Base-by-base conservation (phyloP, 37 sponge, comb jelly and placozoan genomes). In the Corticium candelabrum region DNA sequence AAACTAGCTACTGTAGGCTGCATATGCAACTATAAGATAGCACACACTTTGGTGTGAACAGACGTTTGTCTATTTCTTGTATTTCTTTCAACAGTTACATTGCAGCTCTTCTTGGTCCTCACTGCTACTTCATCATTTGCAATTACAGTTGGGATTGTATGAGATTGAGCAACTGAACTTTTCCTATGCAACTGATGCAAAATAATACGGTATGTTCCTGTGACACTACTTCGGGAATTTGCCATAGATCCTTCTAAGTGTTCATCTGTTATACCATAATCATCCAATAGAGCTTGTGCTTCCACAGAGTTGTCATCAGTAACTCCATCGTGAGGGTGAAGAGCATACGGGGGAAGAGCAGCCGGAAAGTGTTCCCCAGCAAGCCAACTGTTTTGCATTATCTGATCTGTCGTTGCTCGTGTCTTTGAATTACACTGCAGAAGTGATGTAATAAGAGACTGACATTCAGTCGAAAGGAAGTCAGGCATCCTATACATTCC, bases 401-500 rank as follows among this genome's bases (percentile, higher is more conserved):
- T 50, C 62, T 50, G 15, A 11, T 11, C 62, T 27, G 21, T 50
- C 62, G 62, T 50, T 21, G 62, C 62, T 21, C 62, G 62, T 27
- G 11, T 50, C 62, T 11, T 27, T 21, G 62, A 21, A 11, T 27
- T 21, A 21, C 62, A 27, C 21, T 50, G 11, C 21, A 50, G 62
- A 21, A 50, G 62, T 27, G 62, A 50, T 21, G 15, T 21, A 21
- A 88, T 76, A 32, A 88, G 76, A 36, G 57, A 30, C 36, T 40
- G 69, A 35, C 68, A 56, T 37, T 30, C 68, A 1, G 78, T 2
- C 0, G 85, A 67, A 2, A 88, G 11, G 32, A 69, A 69, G 4
- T 68, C 27, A 31, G 90, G 93, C 30, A 86, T 82, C 57, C 70
- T 2, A 39, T 79, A 92, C 5, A 78, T 57, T 7, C 93, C 89